A percentile compares a stretch with the other conserved stretches of the same genome.
These are phyloP conservation scores for Lethrus apterus DNA, from an alignment of 1,140 invertebrate genomes.

Conservation along the genomic window DNA sequence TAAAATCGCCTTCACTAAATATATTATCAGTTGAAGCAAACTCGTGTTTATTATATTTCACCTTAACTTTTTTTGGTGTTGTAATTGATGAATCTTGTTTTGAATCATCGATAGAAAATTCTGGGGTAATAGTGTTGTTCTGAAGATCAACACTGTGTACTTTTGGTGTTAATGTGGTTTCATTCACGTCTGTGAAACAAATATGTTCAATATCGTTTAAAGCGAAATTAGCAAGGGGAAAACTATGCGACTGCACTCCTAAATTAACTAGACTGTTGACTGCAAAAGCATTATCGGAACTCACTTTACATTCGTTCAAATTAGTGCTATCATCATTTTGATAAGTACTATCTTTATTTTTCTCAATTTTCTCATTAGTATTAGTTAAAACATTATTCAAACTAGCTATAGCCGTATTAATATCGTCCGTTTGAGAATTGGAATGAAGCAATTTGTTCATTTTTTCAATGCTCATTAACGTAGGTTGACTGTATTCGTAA, in stretches of 20 bases:
- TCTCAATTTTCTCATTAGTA: too few species aligned
- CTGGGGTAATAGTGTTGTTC: too few species aligned
- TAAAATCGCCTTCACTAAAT: too few species aligned
- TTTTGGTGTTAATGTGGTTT: too few species aligned
- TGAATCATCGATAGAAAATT: background rate
- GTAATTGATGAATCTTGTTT: background rate
- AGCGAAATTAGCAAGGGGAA: background rate
- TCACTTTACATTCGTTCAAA: too few species aligned
- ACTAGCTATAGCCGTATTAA: too few species aligned
- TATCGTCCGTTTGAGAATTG: background rate
- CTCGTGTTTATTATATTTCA: background rate
- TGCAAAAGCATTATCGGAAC: too few species aligned
- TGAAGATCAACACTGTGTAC: too few species aligned
- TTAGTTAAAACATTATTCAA: too few species aligned
- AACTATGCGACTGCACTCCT: background rate
- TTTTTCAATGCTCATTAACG: background rate
- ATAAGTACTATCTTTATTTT: too few species aligned
- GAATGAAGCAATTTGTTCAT: slow-evolving; percentile 4
- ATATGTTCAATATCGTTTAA: background rate
- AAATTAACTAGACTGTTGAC: too few species aligned
- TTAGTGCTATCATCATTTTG: too few species aligned
- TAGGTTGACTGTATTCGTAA: background rate
- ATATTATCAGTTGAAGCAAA: background rate
- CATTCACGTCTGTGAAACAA: background rate
- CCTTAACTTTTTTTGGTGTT: background rate